Percentiles rank a stretch among this genome's conserved stretches.
These are phyloP conservation scores for Arctopsyche grandis DNA, from an alignment of 1,140 invertebrate species.

Conservation along the genomic window DNA sequence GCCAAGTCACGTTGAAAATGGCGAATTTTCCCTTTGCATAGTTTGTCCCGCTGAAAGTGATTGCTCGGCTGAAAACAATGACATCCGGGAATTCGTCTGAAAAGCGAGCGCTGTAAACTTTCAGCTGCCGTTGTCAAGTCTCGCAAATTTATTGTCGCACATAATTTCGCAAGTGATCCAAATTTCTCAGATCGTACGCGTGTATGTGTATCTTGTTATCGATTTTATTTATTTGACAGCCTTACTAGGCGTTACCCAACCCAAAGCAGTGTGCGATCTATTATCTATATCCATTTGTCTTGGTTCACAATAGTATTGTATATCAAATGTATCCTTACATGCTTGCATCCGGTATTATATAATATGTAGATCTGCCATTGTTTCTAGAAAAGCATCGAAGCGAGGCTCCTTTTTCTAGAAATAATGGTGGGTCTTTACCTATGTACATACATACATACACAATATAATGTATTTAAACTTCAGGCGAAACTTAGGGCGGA, in stretches of 20 bases:
- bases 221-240: background rate
- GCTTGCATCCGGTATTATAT: no score
- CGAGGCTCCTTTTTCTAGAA: no score
- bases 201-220: background rate
- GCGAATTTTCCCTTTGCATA: background rate
- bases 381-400: no score
- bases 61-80: conserved; percentile 30
- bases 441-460: background rate
- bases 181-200: background rate
- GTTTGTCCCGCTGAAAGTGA: background rate
- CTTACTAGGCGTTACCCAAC: background rate
- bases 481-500: no score
- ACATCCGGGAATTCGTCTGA: conserved; percentile 33
- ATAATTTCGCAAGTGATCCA: background rate
- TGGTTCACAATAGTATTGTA: no score
- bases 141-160: conserved; percentile 27
- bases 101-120: conserved; percentile 35
- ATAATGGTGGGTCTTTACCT: no score
- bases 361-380: no score
- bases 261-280: no score
- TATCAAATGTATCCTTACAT: no score
- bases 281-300: no score
- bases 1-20: conserved; percentile 8
- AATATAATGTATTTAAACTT: no score
- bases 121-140: conserved; percentile 10